These are phyloP conservation scores for Coelopa pilipes DNA, from an alignment of 2,888 invertebrate genomes.

Conservation along the genomic window DNA sequence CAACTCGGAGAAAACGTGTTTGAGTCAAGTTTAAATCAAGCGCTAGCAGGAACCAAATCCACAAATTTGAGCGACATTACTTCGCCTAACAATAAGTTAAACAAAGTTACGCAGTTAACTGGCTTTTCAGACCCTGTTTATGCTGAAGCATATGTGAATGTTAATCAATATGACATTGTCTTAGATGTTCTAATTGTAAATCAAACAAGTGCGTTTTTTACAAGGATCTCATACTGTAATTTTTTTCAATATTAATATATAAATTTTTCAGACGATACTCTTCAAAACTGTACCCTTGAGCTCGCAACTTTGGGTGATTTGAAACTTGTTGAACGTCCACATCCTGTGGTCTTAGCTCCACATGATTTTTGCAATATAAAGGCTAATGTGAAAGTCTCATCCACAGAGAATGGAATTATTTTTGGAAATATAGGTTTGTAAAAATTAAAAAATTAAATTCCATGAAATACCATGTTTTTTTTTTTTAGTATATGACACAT, in stretches of 20 bases:
- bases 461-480: background rate
- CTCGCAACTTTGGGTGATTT: constrained; percentile 97
- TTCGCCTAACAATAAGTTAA: constrained; percentile 72
- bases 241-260: background rate
- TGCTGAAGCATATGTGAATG: constrained; percentile 99
- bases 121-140: constrained; percentile 99
- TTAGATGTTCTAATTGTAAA: constrained; percentile 98
- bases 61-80: constrained; percentile 68
- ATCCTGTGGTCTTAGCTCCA: constrained; percentile 94
- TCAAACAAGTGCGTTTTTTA: constrained; percentile 79
- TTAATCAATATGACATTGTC: constrained; percentile 98
- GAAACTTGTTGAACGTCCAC: constrained; percentile 97
- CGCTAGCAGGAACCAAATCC: constrained; percentile 76
- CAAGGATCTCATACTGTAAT: background rate
- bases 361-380: constrained; percentile 98
- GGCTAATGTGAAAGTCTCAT: constrained; percentile 98
- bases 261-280: constrained; percentile 78
- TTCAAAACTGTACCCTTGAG: constrained; percentile 98
- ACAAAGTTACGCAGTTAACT: constrained; percentile 93
- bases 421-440: constrained; percentile 94
- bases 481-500: constrained; percentile 89
- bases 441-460: background rate
- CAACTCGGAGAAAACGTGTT: constrained; percentile 80
- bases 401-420: constrained; percentile 99
- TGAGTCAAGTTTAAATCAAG: constrained; percentile 91